Evolutionary conservation across 2,797 vertebrate species (phyloP).

Genomic region (Notolabrus celidotus): DNA sequence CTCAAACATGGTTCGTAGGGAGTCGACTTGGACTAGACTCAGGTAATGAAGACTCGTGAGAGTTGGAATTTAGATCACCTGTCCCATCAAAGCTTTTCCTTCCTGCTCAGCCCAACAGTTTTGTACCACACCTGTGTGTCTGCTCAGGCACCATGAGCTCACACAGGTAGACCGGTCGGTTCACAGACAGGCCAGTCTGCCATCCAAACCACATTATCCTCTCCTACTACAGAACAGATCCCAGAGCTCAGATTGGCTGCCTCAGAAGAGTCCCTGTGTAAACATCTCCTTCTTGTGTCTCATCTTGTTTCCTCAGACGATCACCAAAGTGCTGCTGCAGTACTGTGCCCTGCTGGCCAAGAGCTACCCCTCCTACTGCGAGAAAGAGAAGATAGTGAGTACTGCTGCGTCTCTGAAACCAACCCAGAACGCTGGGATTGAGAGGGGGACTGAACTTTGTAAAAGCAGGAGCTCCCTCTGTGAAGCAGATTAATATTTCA

Average conservation of each 20-base stretch:
- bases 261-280: conserved; percentile 3
- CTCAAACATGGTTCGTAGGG: too few relatives aligned
- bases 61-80: too few relatives aligned
- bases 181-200: too few relatives aligned
- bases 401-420: conserved; percentile 17
- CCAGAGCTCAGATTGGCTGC: too few relatives aligned
- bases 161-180: too few relatives aligned
- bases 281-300: conserved; percentile 18
- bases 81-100: too few relatives aligned
- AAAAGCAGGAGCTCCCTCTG: conserved; percentile 7
- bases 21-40: too few relatives aligned
- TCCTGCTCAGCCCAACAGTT: too few relatives aligned
- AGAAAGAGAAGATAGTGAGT: conserved; percentile 96
- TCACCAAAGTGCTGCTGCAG: conserved; percentile 94
- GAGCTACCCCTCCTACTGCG: conserved; percentile 92
- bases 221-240: neutral
- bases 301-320: conserved; percentile 87
- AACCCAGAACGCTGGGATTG: conserved; percentile 3
- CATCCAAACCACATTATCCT: too few relatives aligned
- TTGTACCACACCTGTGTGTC: too few relatives aligned
- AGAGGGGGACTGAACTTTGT: conserved; percentile 12
- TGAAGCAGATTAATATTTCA: conserved; percentile 31
- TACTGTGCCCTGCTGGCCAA: conserved; percentile 92
- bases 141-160: too few relatives aligned
- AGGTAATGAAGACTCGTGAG: too few relatives aligned